Conservation (phyloP, 2,888 invertebrate genomes). For the Ceramica pisi region DNA sequence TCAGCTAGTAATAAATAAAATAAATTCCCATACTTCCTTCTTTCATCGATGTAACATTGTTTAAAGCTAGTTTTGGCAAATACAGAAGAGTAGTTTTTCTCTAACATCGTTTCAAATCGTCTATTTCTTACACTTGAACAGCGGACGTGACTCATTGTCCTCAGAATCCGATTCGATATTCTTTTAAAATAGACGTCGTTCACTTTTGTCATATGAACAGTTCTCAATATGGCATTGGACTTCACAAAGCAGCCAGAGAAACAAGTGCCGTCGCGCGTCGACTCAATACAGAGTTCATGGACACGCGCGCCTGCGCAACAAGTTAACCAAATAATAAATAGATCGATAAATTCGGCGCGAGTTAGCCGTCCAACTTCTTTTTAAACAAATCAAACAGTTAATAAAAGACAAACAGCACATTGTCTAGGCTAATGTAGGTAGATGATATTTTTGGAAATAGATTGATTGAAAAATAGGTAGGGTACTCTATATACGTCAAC, state of each 20-base stretch:
- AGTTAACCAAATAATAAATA: conserved; percentile 47
- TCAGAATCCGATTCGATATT: conserved; percentile 4
- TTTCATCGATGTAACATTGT: too few relatives aligned
- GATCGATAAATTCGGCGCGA: conserved; percentile 40
- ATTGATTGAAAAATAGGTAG: too few relatives aligned
- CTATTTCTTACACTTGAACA: conserved; percentile 4
- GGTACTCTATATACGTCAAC: too few relatives aligned
- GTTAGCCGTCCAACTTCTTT: neutral
- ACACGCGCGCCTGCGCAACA: conserved; percentile 37
- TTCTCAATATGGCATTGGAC: conserved; percentile 24
- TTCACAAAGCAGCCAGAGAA: conserved; percentile 34
- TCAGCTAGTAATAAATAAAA: too few relatives aligned
- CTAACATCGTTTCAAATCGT: too few relatives aligned
- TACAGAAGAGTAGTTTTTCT: too few relatives aligned
- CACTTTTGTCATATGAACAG: conserved; percentile 21
- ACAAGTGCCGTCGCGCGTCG: conserved; percentile 34
- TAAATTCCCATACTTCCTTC: too few relatives aligned
- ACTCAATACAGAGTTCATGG: conserved; percentile 56
- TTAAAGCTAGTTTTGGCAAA: too few relatives aligned
- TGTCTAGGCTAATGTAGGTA: neutral
- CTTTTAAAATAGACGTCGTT: neutral
- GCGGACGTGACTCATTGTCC: neutral
- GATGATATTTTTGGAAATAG: neutral
- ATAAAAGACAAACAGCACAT: neutral
- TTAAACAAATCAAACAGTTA: neutral